phyloP scores from a whole-genome alignment of 2,888 invertebrate genomes.

The Rhabditophanes sp. region DNA sequence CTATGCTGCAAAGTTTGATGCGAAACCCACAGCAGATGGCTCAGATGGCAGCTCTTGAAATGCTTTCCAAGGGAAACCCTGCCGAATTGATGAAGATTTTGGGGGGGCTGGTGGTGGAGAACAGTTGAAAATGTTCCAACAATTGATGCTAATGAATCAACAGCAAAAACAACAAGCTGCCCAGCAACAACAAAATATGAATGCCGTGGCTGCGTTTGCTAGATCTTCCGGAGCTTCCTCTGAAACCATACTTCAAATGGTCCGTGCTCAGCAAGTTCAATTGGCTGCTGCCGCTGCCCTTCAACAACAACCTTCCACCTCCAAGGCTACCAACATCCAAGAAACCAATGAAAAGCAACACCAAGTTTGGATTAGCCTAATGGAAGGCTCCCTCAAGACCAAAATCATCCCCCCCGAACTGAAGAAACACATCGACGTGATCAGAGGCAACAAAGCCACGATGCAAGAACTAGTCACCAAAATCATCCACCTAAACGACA shows the following conservation, averaged over 20 bases:
- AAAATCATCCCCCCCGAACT: too few species aligned
- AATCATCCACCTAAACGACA: too few species aligned
- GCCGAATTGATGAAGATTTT: neutral
- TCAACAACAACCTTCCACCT: conserved; percentile 8
- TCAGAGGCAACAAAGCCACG: too few species aligned
- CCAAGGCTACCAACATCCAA: too few species aligned
- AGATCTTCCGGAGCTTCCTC: conserved; percentile 6
- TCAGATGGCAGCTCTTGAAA: too few species aligned
- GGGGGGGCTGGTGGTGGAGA: too few species aligned
- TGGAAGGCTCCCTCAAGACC: too few species aligned
- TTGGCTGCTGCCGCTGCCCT: conserved; percentile 2
- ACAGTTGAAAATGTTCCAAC: conserved; percentile 30
- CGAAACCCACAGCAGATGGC: too few species aligned
- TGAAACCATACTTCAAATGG: conserved; percentile 5
- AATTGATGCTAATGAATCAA: conserved; percentile 13
- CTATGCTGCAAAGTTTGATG: too few species aligned
- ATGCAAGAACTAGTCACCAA: too few species aligned
- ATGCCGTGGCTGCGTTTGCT: conserved; percentile 7
- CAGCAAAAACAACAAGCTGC: conserved; percentile 9
- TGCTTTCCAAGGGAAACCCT: neutral
- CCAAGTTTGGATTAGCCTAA: too few species aligned
- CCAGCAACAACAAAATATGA: conserved; percentile 7
- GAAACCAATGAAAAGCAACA: conserved; percentile 3
- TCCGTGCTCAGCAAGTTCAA: conserved; percentile 2
- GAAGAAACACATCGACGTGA: too few species aligned